Evolutionary conservation across 2,113 vertebrate genomes (phyloP), one percentile per base, ranked within the genome.

Genomic region (Antigone vipio): DNA sequence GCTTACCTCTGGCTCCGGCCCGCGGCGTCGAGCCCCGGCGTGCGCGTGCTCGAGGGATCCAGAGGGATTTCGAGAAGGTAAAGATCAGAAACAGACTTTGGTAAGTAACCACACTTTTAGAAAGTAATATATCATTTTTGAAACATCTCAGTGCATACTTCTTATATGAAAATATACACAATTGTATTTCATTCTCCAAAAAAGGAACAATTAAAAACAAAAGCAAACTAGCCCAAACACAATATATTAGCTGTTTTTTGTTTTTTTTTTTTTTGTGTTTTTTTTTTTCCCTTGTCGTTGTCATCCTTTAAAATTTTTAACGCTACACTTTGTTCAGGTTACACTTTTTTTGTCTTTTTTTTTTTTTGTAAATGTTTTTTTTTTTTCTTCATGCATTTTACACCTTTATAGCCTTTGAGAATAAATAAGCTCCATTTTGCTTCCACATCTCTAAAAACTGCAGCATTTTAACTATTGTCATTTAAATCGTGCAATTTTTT

Each of bases 111-210:
- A 99, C 98, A 99, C 98, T 98, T 98, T 98, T 99, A 98, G 98
- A 99, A 99, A 99, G 98, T 98, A 98, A 98, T 98, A 99, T 98
- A 99, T 98, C 98, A 98, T 98, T 98, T 98, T 98, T 98, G 85
- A 99, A 99, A 99, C 99, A 99, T 98, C 98, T 99, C 98, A 99
- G 99, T 99, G 99, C 99, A 99, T 99, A 99, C 98, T 99, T 99
- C 99, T 98, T 98, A 98, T 99, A 99, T 98, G 99, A 99, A 99
- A 99, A 99, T 99, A 99, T 99, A 99, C 99, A 99, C 98, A 98
- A 98, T 97, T 99, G 98, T 98, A 99, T 99, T 98, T 99, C 99
- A 99, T 99, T 98, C 98, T 99, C 98, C 97, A 98, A 98, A 98
- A 80, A 92, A 93, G 74, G 92, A 98, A 97, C 96, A 96, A 97